Percentiles rank a stretch among this genome's conserved stretches.
Evolutionary conservation across 2,113 vertebrate genomes (phyloP).

Genomic region (Fregata magnificens): DNA sequence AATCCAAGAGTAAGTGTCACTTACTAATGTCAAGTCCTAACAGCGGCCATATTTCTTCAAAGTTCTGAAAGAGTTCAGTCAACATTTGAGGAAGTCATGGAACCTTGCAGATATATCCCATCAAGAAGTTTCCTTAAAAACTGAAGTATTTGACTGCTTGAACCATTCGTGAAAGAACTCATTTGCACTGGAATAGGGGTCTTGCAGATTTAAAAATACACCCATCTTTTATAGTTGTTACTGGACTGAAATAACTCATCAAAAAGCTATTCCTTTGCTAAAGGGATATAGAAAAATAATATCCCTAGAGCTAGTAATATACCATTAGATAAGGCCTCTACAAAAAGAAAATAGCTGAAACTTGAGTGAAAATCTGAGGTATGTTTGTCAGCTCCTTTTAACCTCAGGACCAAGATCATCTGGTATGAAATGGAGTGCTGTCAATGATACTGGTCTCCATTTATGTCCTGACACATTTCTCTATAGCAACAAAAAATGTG

Average conservation of each 20-base stretch:
- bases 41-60: neutral
- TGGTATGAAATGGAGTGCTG: neutral
- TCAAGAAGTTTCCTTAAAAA: neutral
- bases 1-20: neutral
- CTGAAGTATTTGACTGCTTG: neutral
- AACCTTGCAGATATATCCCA: neutral
- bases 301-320: neutral
- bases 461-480: neutral
- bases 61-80: neutral
- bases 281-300: neutral
- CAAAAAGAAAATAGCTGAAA: neutral
- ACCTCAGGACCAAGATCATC: neutral
- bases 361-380: neutral
- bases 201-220: neutral
- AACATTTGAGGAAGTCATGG: rapidly evolving
- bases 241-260: neutral
- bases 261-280: neutral
- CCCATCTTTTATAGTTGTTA: neutral
- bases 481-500: neutral
- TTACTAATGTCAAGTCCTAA: neutral
- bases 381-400: neutral
- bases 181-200: neutral
- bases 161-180: neutral
- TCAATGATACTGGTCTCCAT: neutral
- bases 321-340: neutral